Evolutionary conservation across 2,113 vertebrate genomes (phyloP), one percentile per base, ranked within the genome.

Genomic region (Cariama cristata): DNA sequence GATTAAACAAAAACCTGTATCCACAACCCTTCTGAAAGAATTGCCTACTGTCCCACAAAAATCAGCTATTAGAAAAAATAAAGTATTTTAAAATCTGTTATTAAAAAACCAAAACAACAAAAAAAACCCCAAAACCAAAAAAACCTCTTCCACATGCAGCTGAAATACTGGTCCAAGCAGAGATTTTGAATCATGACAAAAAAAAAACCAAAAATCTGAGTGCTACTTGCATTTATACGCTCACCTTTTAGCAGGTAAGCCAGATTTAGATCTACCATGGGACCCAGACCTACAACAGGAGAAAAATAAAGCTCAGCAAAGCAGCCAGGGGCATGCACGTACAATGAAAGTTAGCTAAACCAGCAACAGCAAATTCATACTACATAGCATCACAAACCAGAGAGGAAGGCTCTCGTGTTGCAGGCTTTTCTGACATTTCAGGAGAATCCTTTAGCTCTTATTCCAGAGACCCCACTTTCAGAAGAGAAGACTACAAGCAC

Each of bases 241-340:
- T 97, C 96, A 97, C 96, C 97, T 97, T 96, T 97, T 97, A 97
- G 97, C 97, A 97, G 96, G 97, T 96, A 97, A 97, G 96, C 97
- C 97, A 96, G 97, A 97, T 95, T 97, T 97, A 97, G 96, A 97
- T 97, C 97, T 97, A 96, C 97, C 97, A 96, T 97, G 97, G 95
- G 97, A 97, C 91, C 96, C 97, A 96, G 97, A 97, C 97, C 97
- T 97, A 97, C 44, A 96, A 97, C 44, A 93, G 94, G 95, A 97
- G 89, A 97, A 82, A 97, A 97, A 96, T 52, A 96, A 86, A 90
- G 95, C 96, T 97, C 96, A 97, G 96, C 95, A 88, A 95, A 96
- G 96, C 96, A 95, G 97, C 45, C 81, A 82, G 87, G 86, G 81
- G 84, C 89, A 95, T 12, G 91, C 93, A 88, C 16, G 35, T 22